Evolutionary conservation across 2,888 invertebrate genomes (phyloP), one percentile per base, ranked within the genome.

Genomic region (Lepidochrysops patricia): DNA sequence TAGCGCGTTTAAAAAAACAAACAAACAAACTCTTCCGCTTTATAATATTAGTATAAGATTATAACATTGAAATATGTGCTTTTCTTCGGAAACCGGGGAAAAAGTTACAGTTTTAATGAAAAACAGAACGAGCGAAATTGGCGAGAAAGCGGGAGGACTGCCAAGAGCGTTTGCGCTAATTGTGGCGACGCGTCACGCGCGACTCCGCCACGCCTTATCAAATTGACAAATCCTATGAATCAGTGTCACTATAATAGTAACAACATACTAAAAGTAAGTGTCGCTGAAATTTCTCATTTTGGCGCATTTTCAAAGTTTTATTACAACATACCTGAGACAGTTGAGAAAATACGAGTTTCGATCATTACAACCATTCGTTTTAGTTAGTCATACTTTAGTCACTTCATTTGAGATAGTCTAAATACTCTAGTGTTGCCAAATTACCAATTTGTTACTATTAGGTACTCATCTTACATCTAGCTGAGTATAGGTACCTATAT

Each of bases 91-190:
- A 64, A 34, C 64, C 57, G 27, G 61, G 59, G 62, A 70, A 69
- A 66, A 73, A 74, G 70, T 71, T 70, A 69, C 68, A 67, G 68
- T 65, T 67, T 65, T 67, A 60, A 62, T 59, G 61, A 59, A 61
- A 57, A 61, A 57, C 23, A 32, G 60, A 63, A 69, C 66, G 69
- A 69, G 74, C 76, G 77, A 82, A 80, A 73, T 68, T 71, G 78
- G 77, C 80, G 80, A 79, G 77, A 80, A 74, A 73, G 75, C 75
- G 76, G 76, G 75, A 72, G 73, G 70, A 69, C 66, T 71, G 74
- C 72, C 73, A 87, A 82, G 76, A 81, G 77, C 75, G 76, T 77
- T 77, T 70, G 70, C 72, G 77, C 85, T 84, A 86, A 86, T 84
- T 76, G 71, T 70, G 80, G 82, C 82, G 85, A 83, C 66, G 62